Conservation (phyloP, 2,888 invertebrate genomes). For the Drosophila demipolita region DNA sequence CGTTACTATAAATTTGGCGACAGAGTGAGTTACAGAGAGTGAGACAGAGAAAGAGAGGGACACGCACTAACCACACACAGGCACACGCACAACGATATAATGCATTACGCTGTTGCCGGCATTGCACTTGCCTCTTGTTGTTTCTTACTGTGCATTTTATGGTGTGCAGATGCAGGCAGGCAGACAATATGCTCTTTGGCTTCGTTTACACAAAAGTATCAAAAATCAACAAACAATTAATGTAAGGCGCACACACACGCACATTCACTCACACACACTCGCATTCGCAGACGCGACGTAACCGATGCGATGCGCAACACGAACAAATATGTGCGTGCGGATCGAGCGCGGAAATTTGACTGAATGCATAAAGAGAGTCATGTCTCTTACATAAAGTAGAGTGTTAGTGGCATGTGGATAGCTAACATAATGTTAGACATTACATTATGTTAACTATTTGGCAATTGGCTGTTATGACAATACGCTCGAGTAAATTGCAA, state of each 20-base stretch:
- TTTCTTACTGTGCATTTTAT: conserved; percentile 60
- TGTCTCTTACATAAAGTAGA: conserved; percentile 6
- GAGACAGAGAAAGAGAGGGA: conserved; percentile 22
- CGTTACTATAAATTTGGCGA: conserved; percentile 47
- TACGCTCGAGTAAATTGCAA: background rate
- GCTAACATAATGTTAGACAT: conserved; percentile 3
- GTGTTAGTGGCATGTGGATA: background rate
- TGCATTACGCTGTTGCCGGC: conserved; percentile 64
- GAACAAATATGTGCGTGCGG: conserved; percentile 30
- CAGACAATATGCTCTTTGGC: conserved; percentile 52
- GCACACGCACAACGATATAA: conserved; percentile 43
- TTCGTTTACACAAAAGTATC: conserved; percentile 46
- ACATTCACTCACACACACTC: conserved; percentile 25
- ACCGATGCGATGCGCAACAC: conserved; percentile 41
- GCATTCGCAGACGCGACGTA: conserved; percentile 44
- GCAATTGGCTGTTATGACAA: background rate
- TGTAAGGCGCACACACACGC: conserved; percentile 29
- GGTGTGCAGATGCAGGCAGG: conserved; percentile 42
- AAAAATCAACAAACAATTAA: conserved; percentile 57
- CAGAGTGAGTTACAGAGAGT: conserved; percentile 9
- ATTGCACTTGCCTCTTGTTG: conserved; percentile 52
- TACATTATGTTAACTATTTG: conserved; percentile 5
- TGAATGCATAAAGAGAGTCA: conserved; percentile 24
- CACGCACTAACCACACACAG: conserved; percentile 33
- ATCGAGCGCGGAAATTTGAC: conserved; percentile 47